These are phyloP conservation scores for Telmatherina bonti DNA, from an alignment of 2,797 vertebrate species.

Conservation along the genomic window DNA sequence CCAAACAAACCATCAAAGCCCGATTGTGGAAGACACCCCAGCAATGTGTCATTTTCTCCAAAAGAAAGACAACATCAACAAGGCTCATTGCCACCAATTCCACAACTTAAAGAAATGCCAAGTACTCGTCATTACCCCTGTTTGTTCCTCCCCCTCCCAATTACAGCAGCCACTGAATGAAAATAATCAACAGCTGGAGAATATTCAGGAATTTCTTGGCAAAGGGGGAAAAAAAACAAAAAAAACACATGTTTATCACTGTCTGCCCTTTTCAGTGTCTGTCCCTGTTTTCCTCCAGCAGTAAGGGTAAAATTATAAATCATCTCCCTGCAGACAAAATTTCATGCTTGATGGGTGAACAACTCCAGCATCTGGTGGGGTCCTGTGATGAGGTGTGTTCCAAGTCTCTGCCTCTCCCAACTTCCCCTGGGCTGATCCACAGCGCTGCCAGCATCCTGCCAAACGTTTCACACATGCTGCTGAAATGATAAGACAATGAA, in stretches of 20 bases:
- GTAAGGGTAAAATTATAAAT: constrained; percentile 81
- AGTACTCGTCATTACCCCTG: constrained; percentile 21
- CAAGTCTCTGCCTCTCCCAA: constrained; percentile 63
- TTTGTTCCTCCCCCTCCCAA: not conserved
- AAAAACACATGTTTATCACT: constrained; percentile 39
- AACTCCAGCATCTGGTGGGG: constrained; percentile 81
- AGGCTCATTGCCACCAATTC: constrained; percentile 48
- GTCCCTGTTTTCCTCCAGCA: constrained; percentile 53
- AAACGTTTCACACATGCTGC: constrained; percentile 63
- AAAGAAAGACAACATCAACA: constrained; percentile 52
- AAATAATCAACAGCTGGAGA: constrained; percentile 69
- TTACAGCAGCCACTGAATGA: constrained; percentile 51
- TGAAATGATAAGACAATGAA: constrained; percentile 63
- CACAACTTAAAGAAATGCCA: constrained; percentile 36
- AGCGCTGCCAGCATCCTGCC: constrained; percentile 64
- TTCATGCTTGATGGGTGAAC: constrained; percentile 82
- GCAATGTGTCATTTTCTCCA: constrained; percentile 9
- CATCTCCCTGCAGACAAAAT: constrained; percentile 81
- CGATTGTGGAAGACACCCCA: not conserved
- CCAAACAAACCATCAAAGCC: constrained; percentile 3
- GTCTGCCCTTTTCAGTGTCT: constrained; percentile 20
- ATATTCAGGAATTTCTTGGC: constrained; percentile 69
- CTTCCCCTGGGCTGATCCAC: constrained; percentile 63
- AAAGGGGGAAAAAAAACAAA: constrained; percentile 30
- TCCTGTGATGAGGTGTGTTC: constrained; percentile 72